phyloP scores from a whole-genome alignment of 53 echinoderm and acorn worm genomes.

The Crossaster papposus region DNA sequence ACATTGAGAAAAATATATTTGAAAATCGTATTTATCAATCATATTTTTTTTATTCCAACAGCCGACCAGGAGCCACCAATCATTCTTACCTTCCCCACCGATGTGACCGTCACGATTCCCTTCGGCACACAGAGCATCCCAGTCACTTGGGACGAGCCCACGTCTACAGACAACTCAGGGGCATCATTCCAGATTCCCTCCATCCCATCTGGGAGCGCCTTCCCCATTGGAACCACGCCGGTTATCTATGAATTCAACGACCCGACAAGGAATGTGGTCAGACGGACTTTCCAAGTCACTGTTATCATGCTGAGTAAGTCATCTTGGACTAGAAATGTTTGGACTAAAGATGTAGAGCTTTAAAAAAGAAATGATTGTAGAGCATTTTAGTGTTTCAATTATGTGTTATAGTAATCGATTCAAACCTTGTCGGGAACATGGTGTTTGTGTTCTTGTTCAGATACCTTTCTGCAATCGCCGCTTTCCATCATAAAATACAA shows the following conservation, averaged over 20 bases:
- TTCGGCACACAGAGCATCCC: slow-evolving; percentile 49
- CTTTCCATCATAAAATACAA: too few species aligned
- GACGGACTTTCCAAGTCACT: slow-evolving; percentile 26
- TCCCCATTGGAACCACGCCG: slow-evolving; percentile 55
- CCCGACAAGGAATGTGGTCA: slow-evolving; percentile 41
- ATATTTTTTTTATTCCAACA: neutral
- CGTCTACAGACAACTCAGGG: slow-evolving; percentile 70
- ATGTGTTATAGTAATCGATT: too few species aligned
- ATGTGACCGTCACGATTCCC: slow-evolving; percentile 46
- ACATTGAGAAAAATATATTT: too few species aligned
- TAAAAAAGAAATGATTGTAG: too few species aligned
- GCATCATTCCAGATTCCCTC: neutral
- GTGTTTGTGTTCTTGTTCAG: too few species aligned
- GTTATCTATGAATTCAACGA: slow-evolving; percentile 73
- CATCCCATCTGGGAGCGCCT: slow-evolving; percentile 36
- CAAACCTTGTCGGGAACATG: too few species aligned
- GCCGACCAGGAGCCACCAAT: slow-evolving; percentile 36
- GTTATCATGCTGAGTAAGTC: neutral
- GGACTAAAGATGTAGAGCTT: too few species aligned
- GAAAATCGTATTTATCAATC: neutral
- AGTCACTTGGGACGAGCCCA: slow-evolving; percentile 62
- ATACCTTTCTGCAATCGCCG: too few species aligned
- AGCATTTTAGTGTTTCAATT: too few species aligned
- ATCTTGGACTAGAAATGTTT: neutral
- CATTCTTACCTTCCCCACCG: slow-evolving; percentile 26